Conservation (phyloP, 2,888 invertebrate genomes). For the Aleiodes leptofemur region DNA sequence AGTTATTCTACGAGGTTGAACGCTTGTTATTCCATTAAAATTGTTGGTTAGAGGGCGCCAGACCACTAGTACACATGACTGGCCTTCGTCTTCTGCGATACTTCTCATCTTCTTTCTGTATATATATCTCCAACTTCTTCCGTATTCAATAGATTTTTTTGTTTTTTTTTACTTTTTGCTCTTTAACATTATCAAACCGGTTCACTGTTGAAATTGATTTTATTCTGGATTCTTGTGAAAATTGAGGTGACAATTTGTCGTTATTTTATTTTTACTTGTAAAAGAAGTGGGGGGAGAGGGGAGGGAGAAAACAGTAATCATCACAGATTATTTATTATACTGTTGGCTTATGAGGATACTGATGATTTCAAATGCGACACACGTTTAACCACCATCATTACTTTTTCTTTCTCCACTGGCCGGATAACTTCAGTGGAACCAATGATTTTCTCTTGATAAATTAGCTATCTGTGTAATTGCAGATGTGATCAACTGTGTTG, state of each 20-base stretch:
- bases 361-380: constrained; percentile 11
- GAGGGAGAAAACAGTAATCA: background rate
- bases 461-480: background rate
- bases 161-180: background rate
- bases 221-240: constrained; percentile 2
- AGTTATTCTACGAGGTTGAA: constrained; percentile 37
- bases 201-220: constrained; percentile 6
- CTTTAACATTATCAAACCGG: background rate
- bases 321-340: constrained; percentile 9
- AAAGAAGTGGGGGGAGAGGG: background rate
- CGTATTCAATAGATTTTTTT: constrained; percentile 18
- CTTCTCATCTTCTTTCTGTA: background rate
- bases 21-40: constrained; percentile 13
- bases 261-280: constrained; percentile 4
- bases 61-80: background rate
- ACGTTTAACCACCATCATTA: constrained; percentile 24
- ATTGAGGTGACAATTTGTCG: constrained; percentile 25
- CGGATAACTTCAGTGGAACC: background rate
- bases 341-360: background rate
- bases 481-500: background rate
- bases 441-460: constrained; percentile 25
- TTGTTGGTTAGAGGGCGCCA: constrained; percentile 2
- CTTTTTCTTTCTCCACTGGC: background rate
- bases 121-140: constrained; percentile 1
- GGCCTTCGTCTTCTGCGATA: background rate